These are phyloP conservation scores for Erebia aethiops DNA, from an alignment of 2,888 invertebrate species.

Conservation along the genomic window DNA sequence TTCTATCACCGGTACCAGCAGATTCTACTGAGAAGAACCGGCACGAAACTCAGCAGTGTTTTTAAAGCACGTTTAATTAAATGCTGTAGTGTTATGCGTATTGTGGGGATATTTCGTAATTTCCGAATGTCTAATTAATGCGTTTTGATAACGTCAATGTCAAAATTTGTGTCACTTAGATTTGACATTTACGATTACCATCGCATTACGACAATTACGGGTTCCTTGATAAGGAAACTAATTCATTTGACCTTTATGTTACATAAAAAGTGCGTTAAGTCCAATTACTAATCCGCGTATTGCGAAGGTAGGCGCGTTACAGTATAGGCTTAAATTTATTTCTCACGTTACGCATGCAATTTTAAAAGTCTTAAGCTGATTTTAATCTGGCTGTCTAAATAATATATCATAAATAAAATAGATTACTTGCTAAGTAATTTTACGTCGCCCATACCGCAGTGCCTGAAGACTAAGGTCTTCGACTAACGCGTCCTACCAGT, in stretches of 20 bases:
- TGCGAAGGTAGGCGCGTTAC: slow-evolving; percentile 18
- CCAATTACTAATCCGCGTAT: slow-evolving; percentile 16
- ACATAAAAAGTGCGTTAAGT: slow-evolving; percentile 20
- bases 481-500: no score
- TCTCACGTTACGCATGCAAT: slow-evolving; percentile 12
- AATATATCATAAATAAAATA: background rate
- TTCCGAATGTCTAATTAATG: slow-evolving; percentile 25
- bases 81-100: slow-evolving; percentile 5
- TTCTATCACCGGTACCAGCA: no score
- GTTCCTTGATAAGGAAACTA: slow-evolving; percentile 29
- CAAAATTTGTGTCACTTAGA: slow-evolving; percentile 32
- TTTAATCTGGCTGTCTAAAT: background rate
- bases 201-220: slow-evolving; percentile 28
- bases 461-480: no score
- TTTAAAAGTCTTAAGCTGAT: slow-evolving; percentile 10
- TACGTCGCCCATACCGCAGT: no score
- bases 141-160: slow-evolving; percentile 22
- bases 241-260: slow-evolving; percentile 22
- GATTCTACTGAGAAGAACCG: no score
- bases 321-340: slow-evolving; percentile 12
- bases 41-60: no score
- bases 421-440: background rate
- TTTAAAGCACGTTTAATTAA: background rate
- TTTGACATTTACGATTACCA: slow-evolving; percentile 31
- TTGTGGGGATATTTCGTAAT: background rate